Evolutionary conservation across 2,888 invertebrate species (phyloP).

Genomic region (Oxycera nigricornis): DNA sequence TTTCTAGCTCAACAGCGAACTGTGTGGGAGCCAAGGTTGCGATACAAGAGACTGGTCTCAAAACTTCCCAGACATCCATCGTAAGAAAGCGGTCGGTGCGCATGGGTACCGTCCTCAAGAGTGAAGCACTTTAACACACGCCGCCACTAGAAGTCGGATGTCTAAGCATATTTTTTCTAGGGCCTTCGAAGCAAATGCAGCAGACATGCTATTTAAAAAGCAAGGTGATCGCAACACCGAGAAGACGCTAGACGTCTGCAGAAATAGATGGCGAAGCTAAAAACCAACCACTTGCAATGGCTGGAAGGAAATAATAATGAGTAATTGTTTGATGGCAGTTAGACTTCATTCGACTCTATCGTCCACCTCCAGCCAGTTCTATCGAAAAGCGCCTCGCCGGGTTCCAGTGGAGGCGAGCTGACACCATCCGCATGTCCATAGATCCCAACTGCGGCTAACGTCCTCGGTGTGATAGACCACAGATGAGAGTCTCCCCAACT

Average conservation of each 20-base stretch:
- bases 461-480: background rate
- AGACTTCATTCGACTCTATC: background rate
- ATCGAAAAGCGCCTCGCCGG: background rate
- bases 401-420: background rate
- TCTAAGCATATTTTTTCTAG: slow-evolving; percentile 8
- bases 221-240: background rate
- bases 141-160: background rate
- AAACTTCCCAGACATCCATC: background rate
- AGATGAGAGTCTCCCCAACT: too few relatives aligned
- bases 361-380: background rate
- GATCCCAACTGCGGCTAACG: background rate
- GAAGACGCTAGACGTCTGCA: background rate
- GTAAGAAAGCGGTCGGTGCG: background rate
- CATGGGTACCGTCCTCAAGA: background rate
- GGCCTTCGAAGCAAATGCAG: background rate
- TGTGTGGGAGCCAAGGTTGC: background rate
- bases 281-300: background rate
- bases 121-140: background rate
- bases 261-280: slow-evolving; percentile 9
- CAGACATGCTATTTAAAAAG: background rate
- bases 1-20: background rate
- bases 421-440: background rate
- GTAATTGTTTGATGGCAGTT: slow-evolving; percentile 1
- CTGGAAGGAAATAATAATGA: slow-evolving; percentile 7
- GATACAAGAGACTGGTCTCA: background rate